These are phyloP conservation scores for Hemitrygon akajei DNA, from an alignment of 2,797 vertebrate species.

Conservation along the genomic window DNA sequence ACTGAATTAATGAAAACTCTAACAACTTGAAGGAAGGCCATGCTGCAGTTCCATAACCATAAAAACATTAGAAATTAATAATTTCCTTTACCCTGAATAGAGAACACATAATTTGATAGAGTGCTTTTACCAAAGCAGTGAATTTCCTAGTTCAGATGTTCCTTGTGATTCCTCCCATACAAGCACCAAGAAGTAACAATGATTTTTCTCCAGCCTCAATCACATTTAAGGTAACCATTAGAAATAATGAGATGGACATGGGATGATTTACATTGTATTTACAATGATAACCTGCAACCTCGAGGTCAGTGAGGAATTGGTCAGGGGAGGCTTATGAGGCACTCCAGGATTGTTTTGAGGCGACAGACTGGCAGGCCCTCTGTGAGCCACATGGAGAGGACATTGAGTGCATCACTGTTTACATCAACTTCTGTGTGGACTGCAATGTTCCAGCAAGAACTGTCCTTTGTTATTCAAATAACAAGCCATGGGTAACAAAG, in stretches of 20 bases:
- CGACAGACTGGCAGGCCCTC: too few relatives aligned
- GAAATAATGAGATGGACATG: neutral
- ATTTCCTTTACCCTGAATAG: neutral
- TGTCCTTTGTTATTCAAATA: too few relatives aligned
- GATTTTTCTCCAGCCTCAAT: neutral
- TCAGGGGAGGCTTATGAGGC: too few relatives aligned
- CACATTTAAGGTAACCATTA: neutral
- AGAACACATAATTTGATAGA: neutral
- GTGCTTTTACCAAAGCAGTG: neutral
- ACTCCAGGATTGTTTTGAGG: too few relatives aligned
- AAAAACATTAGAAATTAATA: neutral
- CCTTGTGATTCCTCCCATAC: neutral
- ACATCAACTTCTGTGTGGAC: too few relatives aligned
- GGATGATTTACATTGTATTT: neutral
- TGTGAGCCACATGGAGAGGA: too few relatives aligned
- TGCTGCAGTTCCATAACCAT: neutral
- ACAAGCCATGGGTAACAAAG: too few relatives aligned
- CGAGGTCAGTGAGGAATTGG: too few relatives aligned
- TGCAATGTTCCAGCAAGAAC: too few relatives aligned
- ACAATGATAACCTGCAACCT: too few relatives aligned
- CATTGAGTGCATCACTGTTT: too few relatives aligned
- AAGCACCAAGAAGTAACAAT: neutral
- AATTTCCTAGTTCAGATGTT: neutral
- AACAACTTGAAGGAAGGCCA: neutral
- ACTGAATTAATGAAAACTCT: neutral